Base-by-base conservation (phyloP, 2,888 invertebrate species). In the Lasioglossum leucozonium region DNA sequence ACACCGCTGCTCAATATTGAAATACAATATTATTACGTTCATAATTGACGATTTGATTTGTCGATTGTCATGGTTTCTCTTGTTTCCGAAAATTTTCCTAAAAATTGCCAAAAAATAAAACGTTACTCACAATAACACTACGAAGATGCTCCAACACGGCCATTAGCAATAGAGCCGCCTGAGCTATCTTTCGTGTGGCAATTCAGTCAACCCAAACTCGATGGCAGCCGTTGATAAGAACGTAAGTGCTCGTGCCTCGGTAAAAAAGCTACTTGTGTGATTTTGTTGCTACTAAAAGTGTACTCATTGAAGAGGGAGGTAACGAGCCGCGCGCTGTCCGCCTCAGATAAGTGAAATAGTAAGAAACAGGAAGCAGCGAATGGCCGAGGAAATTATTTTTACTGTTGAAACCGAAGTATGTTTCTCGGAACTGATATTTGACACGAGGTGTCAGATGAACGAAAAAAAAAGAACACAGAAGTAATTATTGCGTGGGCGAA, bases 281-380 rank as follows among this genome's bases (percentile, higher is more conserved):
- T 76, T 80, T 67, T 67, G 79, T 69, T 76, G 80, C 69, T 34
- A 55, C 55, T 75, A 44, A 76, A 76, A 76, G 55, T 69, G 58
- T 71, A 37, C 55, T 58, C 58, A 55, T 34, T n/a, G 22, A n/a
- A n/a, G 42, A 51, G 30, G 40, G 37, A 40, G 73, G 78, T 78
- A 69, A 55, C 55, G 55, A 55, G 58, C 37, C 42, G 71, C 30
- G 77, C 34, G 77, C 58, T 78, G 58, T 40, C 72, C n/a, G 16
- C 16, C 26, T n/a, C 18, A 37, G 72, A 78, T 78, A 78, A 78
- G 72, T 78, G 72, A 58, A 72, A 62, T 22, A 13, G 62, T 16
- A 47, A 62, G 72, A 34, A 55, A 72, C 40, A 30, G 72, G 22
- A 42, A 30, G 72, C n/a, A n/a, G n/a, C 67, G 42, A 77, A 77